Percentiles rank a stretch among this genome's conserved stretches.
Conservation (phyloP, 1,140 invertebrate species). For the Drosophila ironensis region DNA sequence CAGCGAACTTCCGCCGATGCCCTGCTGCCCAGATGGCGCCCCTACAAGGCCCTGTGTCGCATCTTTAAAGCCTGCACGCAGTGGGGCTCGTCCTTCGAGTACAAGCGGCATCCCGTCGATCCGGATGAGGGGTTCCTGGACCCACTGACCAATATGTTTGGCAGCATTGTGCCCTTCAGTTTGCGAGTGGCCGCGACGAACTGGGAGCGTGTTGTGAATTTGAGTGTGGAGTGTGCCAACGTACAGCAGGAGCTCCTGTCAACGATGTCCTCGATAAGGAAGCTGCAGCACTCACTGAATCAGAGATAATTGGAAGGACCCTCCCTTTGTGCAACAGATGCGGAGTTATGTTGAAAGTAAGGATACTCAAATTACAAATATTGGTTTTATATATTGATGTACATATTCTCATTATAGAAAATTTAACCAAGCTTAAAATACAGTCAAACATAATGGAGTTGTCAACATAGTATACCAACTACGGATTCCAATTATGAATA, state of each 20-base stretch:
- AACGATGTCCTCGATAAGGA: constrained; percentile 10
- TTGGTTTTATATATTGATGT: too few species aligned
- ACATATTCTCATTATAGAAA: too few species aligned
- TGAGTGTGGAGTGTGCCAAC: constrained; percentile 26
- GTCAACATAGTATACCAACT: too few species aligned
- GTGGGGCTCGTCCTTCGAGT: constrained; percentile 8
- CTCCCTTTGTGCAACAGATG: too few species aligned
- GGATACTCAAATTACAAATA: not conserved
- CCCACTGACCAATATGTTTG: constrained; percentile 40
- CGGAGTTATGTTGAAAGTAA: not conserved
- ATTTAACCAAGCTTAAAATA: too few species aligned
- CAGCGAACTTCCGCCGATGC: not conserved
- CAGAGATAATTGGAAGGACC: too few species aligned
- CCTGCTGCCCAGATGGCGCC: constrained; percentile 7
- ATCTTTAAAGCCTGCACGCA: constrained; percentile 1
- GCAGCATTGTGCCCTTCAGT: constrained; percentile 21
- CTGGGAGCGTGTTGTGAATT: constrained; percentile 37
- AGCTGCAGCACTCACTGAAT: too few species aligned
- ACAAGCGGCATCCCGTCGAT: constrained; percentile 2
- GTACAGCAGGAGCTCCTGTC: constrained; percentile 25
- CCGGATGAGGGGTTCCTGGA: not conserved
- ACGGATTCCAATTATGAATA: too few species aligned
- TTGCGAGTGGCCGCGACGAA: constrained; percentile 17
- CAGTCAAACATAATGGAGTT: too few species aligned
- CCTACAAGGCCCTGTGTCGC: constrained; percentile 27